Base-by-base conservation (phyloP, 64 coral and sea anemone species). In the Montipora capricornis region DNA sequence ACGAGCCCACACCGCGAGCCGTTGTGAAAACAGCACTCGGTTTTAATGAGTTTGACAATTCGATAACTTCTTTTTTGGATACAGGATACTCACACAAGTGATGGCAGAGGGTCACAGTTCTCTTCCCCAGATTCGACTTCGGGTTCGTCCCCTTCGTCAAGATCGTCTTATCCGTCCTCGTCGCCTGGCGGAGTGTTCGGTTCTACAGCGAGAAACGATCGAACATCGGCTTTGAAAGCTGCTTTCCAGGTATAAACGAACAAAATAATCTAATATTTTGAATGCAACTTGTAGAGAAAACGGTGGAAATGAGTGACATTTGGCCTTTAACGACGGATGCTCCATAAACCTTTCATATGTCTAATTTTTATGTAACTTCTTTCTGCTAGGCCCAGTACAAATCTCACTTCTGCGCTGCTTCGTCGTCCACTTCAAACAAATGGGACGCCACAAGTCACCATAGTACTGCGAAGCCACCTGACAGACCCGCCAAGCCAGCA, bases 361-460 rank as follows among this genome's bases (percentile, higher is more conserved):
- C 17, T 75, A 29, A 20, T 16, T 10, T 29, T 44, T 3, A 91
- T 77, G 12, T 44, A 24, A 51, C 22, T 13, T 26, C 52, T 8
- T 79, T 26, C 88, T 58, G 7, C 51, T 84, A 97, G 96, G 92
- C 96, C 5, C 96, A 97, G 77, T 97, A 95, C 66, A 97, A 94
- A 73, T 90, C 92, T 44, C 92, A 94, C 75, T 97, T 97, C 20
- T 80, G 90, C 44, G 88, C 93, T 2, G 93, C 96, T 14, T 70
- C 96, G 3, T 97, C 96, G 48, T 90, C 93, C 19, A 70, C 37
- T 19, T 95, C 88, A 10, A 92, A 93, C 47, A 90, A 83, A 17
- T 97, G 96, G 96, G 96, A 97, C 78, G 93, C 93, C 7, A 95
- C 12, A 10, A 93, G 76, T 59, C 57, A 74, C 19, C 76, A 78